Base-by-base conservation (phyloP, 2,888 invertebrate species). In the Amiota communis region DNA sequence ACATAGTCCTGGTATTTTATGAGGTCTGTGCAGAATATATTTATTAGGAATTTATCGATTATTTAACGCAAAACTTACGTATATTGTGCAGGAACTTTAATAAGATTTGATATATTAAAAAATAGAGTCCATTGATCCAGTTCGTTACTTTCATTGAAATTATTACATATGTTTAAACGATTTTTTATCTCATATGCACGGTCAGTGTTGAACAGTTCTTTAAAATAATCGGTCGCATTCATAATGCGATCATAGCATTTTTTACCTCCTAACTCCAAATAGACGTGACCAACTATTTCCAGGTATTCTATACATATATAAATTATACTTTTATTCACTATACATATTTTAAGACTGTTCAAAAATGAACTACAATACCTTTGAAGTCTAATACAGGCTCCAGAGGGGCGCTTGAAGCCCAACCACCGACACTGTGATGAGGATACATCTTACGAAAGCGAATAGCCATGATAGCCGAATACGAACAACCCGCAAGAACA, bases 321-420 rank as follows among this genome's bases (percentile, higher is more conserved):
- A 53, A 71, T 48, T 49, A 47, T 17, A 12, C 10, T 15, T 4
- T 11, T 11, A 8, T n/a, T n/a, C n/a, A n/a, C n/a, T 65, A 1
- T 4, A n/a, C 15, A 20, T 8, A 6, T 10, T 57, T 36, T 65
- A 46, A 11, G 59, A 70, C 8, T 57, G 23, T 12, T 8, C 2
- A 15, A 10, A 8, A 36, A 67, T 56, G 2, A 53, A 53, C 4
- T 17, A n/a, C n/a, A n/a, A n/a, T n/a, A 83, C 82, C 78, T 71
- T 91, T 89, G 79, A 92, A 93, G 81, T 93, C 91, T 8, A 91
- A 91, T 88, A 92, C 89, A 1, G 92, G 93, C 46, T 89, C 80
- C 53, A 93, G 90, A 1, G 93, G 93, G 10, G 92, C 93, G 81
- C 93, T 93, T 1, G 93, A 93, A 0, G 93, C 92, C 59, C 93